Base-by-base conservation (phyloP, 2,888 invertebrate genomes). In the Mimas tiliae region DNA sequence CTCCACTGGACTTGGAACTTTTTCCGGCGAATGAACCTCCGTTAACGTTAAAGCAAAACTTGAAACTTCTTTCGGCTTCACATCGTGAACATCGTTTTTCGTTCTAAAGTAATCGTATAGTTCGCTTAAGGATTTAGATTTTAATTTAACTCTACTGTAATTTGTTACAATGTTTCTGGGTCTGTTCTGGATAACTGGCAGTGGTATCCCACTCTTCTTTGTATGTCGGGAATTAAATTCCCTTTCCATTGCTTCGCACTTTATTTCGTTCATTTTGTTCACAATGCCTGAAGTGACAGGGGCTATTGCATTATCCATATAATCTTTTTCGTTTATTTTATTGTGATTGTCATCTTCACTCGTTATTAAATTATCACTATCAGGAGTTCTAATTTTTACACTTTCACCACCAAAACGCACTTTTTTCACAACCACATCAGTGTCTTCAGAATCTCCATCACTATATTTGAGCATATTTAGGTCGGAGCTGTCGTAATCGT, bases 321-420 rank as follows among this genome's bases (percentile, higher is more conserved):
- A 82, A 67, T 84, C 80, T 16, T 73, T 80, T 62, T 79, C 77
- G 12, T 69, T 70, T 67, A 73, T 65, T 72, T 75, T 77, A 48
- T 78, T 85, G 27, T 84, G 78, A 58, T 85, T 85, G 68, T 94
- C 94, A 50, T 94, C 94, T 79, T 95, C 95, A 75, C 95, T 95
- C 12, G 94, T 93, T 62, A 94, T 92, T 38, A 95, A 90, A 65
- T 95, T 96, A 80, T 97, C 97, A 83, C 97, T 97, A 74, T 97
- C 97, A 0, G 97, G 97, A 14, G 97, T 97, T 70, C 97, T 92
- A 86, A 97, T 95, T 91, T 97, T 97, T 4, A 97, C 96, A 71
- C 97, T 95, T 88, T 97, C 97, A n/a, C 97, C 97, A 6, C 97
- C 97, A 75, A 97, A 97, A 63, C 97, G 95, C 9, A 97, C 97